These are phyloP conservation scores for Thumatha senex DNA, from an alignment of 2,888 invertebrate species.

Conservation along the genomic window DNA sequence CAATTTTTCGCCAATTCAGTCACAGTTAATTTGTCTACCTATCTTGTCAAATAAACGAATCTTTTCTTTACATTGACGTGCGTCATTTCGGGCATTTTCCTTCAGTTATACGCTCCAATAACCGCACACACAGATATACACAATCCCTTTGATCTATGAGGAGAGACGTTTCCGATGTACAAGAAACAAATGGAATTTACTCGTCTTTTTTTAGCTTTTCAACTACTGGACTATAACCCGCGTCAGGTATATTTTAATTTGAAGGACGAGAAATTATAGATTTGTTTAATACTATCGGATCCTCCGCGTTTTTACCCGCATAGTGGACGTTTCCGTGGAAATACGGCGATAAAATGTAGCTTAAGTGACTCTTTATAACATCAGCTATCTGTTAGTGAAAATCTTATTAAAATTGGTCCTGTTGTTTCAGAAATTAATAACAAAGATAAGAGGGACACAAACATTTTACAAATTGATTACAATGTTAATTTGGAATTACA, in stretches of 20 bases:
- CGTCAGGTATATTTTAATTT: background rate
- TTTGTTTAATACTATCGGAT: no score
- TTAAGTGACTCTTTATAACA: no score
- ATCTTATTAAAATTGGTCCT: no score
- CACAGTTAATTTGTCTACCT: background rate
- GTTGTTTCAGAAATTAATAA: no score
- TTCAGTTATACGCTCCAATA: constrained; percentile 53
- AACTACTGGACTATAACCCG: constrained; percentile 2
- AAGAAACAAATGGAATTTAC: constrained; percentile 27
- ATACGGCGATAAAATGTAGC: no score
- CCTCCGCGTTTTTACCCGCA: no score
- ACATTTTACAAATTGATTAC: no score
- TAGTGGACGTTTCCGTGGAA: no score
- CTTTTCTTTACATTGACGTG: constrained; percentile 27
- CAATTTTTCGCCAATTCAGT: background rate
- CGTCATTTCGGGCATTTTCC: constrained; percentile 50
- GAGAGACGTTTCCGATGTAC: constrained; percentile 33
- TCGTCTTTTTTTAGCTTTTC: constrained; percentile 15
- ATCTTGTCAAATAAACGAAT: constrained; percentile 14
- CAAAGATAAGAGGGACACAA: no score
- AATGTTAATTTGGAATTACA: no score
- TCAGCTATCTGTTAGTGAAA: no score
- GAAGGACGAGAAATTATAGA: no score
- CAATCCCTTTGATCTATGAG: constrained; percentile 57
- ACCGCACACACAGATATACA: constrained; percentile 28